phyloP scores from a whole-genome alignment of 2,113 vertebrate species.

The Triplophysa tibetana region DNA sequence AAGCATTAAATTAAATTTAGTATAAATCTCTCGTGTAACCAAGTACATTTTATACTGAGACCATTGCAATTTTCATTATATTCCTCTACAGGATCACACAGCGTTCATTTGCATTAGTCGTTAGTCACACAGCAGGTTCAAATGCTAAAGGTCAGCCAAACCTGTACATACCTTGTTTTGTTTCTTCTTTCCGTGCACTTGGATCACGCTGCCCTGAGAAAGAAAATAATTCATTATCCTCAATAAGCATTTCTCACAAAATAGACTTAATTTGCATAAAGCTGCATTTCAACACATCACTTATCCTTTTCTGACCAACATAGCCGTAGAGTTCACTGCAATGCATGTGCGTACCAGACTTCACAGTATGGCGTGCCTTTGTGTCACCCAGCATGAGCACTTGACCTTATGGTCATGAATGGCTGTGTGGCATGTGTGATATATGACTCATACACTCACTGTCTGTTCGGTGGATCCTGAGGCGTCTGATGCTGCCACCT shows the following conservation, averaged over 20 bases:
- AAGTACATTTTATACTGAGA: background rate
- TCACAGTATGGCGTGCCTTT: background rate
- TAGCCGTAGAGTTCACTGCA: background rate
- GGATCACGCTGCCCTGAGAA: conserved; percentile 34
- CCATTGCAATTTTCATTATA: background rate
- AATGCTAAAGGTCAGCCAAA: conserved; percentile 1
- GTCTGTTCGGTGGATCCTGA: conserved; percentile 62
- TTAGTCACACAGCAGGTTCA: conserved; percentile 19
- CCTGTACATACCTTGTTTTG: conserved; percentile 74
- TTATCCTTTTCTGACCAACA: background rate
- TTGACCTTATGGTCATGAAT: conserved; percentile 45
- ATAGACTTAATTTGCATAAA: background rate
- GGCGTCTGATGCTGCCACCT: conserved; percentile 70
- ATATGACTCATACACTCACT: conserved; percentile 74
- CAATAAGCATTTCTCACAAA: background rate
- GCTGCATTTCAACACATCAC: background rate
- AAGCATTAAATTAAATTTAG: too few species aligned
- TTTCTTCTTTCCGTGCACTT: conserved; percentile 63
- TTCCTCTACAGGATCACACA: conserved; percentile 11
- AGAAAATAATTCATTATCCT: conserved; percentile 1
- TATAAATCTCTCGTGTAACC: too few species aligned
- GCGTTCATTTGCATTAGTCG: background rate
- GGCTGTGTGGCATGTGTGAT: conserved; percentile 37
- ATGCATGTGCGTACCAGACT: conserved; percentile 13
- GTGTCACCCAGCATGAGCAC: conserved; percentile 38